Evolutionary conservation across 2,888 invertebrate species (phyloP), one percentile per base, ranked within the genome.

Genomic region (Druceiella hillmani): DNA sequence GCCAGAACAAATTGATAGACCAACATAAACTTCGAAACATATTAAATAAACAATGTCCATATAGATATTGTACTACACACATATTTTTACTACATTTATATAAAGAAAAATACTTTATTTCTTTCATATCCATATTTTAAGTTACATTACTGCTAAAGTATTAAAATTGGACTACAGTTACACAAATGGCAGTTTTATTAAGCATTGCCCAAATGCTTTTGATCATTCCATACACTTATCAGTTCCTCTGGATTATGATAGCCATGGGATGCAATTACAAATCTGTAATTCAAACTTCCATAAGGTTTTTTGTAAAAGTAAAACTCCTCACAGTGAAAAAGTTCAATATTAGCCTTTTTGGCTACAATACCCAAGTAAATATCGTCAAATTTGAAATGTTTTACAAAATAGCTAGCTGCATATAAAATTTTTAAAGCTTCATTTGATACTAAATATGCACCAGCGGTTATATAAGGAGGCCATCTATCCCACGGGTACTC

Each of bases 381-480:
- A 56, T 95, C 95, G 61, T 95, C 94, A 57, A 94, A 94, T 43
- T 82, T 75, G 52, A 94, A 91, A 55, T 86, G 82, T 54, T 87
- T 81, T 0, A 88, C 85, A 53, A 81, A 90, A 41, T 83, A 75
- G 60, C 88, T 88, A 1, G 79, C 80, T 46, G 81, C 81, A 55
- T 88, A 89, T 61, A 95, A 68, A 38, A 80, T 77, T 27, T 79
- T 61, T 45, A 92, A 68, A 0, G 87, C 81, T 48, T 78, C 76
- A 50, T 78, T 79, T 0, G 91, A 89, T 12, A 93, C 49, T 4
- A 93, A 68, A 51, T 84, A 89, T 4, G 90, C 84, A 1, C 92
- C 94, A 0, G 89, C 93, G 0, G 93, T 88, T 0, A 92, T 79
- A 59, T 94, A 95, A 0, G 90, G 84, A 0, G 95, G 94, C 86